Percentiles rank a stretch among this genome's conserved stretches.
Conservation (phyloP, 2,113 vertebrate genomes). For the Mormyrus lacerda region DNA sequence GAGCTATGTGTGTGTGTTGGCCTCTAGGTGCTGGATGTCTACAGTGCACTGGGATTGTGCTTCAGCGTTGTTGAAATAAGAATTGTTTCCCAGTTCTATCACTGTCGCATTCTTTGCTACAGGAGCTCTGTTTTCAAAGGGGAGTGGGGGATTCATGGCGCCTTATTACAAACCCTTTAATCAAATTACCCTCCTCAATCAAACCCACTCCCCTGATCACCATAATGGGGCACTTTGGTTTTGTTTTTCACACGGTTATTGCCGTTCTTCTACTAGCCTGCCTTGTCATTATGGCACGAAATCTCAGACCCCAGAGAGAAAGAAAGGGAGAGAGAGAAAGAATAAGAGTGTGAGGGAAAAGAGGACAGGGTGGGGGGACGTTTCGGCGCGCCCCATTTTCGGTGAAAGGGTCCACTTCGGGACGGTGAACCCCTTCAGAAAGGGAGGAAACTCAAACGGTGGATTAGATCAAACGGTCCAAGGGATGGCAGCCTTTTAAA, state of each 20-base stretch:
- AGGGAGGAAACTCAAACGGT: constrained; percentile 22
- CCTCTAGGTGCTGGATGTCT: background rate
- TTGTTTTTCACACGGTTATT: background rate
- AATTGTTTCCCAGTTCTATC: background rate
- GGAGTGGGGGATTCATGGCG: background rate
- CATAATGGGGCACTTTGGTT: background rate
- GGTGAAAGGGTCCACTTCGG: constrained; percentile 17
- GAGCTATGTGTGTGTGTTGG: background rate
- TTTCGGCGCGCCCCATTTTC: constrained; percentile 20
- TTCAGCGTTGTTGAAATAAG: background rate
- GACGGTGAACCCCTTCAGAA: constrained; percentile 11
- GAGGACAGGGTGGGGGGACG: constrained; percentile 21
- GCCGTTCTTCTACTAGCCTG: background rate
- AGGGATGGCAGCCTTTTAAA: constrained; percentile 65
- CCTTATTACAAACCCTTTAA: background rate
- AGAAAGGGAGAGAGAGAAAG: background rate
- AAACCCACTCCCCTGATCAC: background rate
- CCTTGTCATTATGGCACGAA: background rate
- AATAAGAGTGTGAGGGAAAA: background rate
- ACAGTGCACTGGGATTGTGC: background rate
- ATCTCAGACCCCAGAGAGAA: background rate
- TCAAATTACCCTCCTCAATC: constrained; percentile 7
- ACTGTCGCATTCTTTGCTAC: background rate
- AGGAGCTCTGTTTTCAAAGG: background rate
- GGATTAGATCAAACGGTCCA: constrained; percentile 48